phyloP scores from a whole-genome alignment of 1,140 invertebrate species.

The Contarinia nasturtii region DNA sequence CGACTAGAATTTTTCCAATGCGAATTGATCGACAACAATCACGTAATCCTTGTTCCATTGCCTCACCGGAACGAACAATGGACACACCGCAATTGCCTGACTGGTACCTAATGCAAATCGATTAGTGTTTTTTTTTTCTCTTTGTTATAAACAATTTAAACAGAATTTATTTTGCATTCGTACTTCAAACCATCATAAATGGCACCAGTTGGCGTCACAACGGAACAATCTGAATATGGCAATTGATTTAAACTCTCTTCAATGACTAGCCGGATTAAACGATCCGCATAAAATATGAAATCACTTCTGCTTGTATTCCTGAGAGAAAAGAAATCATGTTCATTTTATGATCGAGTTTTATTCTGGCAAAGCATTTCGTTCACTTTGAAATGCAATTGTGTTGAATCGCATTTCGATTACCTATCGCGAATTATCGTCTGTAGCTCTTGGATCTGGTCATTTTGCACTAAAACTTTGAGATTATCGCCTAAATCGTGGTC shows the following conservation, averaged over 20 bases:
- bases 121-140: too few relatives aligned
- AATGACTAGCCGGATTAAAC: constrained; percentile 84
- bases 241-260: constrained; percentile 96
- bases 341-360: background rate
- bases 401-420: constrained; percentile 55
- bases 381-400: constrained; percentile 3
- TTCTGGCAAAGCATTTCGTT: constrained; percentile 1
- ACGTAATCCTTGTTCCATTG: constrained; percentile 92
- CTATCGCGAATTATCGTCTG: constrained; percentile 90
- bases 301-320: constrained; percentile 86
- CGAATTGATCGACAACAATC: constrained; percentile 95
- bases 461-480: constrained; percentile 60
- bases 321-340: constrained; percentile 8
- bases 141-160: background rate
- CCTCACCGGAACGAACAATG: constrained; percentile 86
- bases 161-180: background rate
- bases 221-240: constrained; percentile 72
- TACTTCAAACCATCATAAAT: constrained; percentile 52
- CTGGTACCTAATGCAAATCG: constrained; percentile 59
- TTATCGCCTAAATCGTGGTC: constrained; percentile 53
- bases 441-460: constrained; percentile 80
- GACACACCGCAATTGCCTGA: constrained; percentile 98
- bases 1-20: constrained; percentile 96
- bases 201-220: constrained; percentile 83
- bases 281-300: constrained; percentile 96